phyloP scores from a whole-genome alignment of 2,113 vertebrate genomes.

The Tachuris rubrigastra region DNA sequence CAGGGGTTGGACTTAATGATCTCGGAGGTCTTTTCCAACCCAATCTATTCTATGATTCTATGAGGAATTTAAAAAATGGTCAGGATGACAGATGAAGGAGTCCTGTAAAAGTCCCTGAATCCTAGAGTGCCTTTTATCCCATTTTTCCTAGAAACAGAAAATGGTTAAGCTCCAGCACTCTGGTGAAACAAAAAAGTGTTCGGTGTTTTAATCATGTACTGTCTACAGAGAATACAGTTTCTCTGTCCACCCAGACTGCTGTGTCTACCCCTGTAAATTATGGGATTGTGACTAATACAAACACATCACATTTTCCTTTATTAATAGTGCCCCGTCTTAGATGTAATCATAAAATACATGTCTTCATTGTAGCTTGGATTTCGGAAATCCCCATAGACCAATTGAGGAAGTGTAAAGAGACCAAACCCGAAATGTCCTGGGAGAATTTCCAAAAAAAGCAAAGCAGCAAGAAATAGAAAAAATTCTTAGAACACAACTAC shows the following conservation, averaged over 20 bases:
- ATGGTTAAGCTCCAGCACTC: background rate
- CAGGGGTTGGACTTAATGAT: too few species aligned
- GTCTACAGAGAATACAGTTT: background rate
- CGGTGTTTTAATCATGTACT: background rate
- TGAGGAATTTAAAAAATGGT: background rate
- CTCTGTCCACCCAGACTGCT: background rate
- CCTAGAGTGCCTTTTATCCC: background rate
- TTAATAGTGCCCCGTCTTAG: background rate
- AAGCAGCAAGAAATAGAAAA: conserved; percentile 6
- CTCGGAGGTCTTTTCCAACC: too few species aligned
- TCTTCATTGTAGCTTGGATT: conserved; percentile 19
- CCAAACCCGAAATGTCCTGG: conserved; percentile 42
- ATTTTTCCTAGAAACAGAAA: background rate
- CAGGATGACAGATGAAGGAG: background rate
- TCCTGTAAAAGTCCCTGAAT: background rate
- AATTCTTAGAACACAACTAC: background rate
- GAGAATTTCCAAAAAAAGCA: conserved; percentile 53
- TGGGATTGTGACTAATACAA: background rate
- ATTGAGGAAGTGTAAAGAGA: conserved; percentile 17
- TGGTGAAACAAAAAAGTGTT: background rate
- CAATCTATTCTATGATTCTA: too few species aligned
- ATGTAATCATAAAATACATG: background rate
- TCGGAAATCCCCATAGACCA: background rate
- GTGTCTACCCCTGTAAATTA: background rate
- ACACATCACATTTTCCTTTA: conserved; percentile 23